These are phyloP conservation scores for Oxyura jamaicensis DNA, from an alignment of 2,113 vertebrate species.

Conservation along the genomic window DNA sequence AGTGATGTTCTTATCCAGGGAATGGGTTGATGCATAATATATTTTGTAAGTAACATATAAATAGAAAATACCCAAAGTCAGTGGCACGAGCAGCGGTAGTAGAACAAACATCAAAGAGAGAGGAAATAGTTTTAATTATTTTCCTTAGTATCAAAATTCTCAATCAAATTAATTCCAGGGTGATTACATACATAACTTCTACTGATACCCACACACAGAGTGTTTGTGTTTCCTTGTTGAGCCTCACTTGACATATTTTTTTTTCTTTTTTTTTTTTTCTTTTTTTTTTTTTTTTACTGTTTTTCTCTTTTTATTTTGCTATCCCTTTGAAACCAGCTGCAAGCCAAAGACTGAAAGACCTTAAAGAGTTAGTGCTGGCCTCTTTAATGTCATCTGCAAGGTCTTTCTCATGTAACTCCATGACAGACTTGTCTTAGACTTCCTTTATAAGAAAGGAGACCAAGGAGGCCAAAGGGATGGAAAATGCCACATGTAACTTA, in stretches of 20 bases:
- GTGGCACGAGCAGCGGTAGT: background rate
- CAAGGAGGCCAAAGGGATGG: background rate
- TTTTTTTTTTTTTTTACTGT: background rate
- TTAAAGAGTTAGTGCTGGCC: background rate
- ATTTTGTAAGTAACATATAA: background rate
- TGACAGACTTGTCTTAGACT: background rate
- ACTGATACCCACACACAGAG: background rate
- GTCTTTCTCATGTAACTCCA: background rate
- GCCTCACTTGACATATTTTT: background rate
- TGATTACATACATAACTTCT: background rate
- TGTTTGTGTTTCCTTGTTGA: background rate
- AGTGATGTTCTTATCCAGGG: background rate
- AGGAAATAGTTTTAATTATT: background rate
- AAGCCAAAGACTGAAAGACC: background rate
- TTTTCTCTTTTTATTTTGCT: background rate
- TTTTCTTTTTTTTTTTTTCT: background rate
- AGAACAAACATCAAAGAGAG: background rate
- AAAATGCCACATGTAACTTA: background rate
- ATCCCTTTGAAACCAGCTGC: background rate
- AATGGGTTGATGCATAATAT: background rate
- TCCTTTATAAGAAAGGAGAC: background rate
- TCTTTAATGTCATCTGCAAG: background rate
- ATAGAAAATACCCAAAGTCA: background rate
- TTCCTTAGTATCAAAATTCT: background rate
- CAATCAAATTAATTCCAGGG: rapidly evolving